Conservation (phyloP, 2,797 vertebrate species). For the Typhlichthys eigenmanni region DNA sequence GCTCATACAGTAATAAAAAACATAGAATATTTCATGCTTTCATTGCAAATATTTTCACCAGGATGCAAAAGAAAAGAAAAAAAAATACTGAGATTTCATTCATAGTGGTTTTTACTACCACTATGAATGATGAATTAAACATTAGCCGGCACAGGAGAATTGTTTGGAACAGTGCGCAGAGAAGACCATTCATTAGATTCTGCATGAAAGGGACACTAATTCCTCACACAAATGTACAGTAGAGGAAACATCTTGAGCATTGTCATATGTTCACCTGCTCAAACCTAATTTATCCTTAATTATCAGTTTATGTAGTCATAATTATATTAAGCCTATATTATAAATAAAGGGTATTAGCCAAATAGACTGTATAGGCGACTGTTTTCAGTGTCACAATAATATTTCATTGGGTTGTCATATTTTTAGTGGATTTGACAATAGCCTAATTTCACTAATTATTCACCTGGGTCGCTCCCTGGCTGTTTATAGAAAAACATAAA, state of each 20-base stretch:
- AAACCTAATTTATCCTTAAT: conserved; percentile 2
- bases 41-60: no score
- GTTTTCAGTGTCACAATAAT: background rate
- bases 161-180: background rate
- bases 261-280: background rate
- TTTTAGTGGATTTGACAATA: background rate
- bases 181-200: background rate
- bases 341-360: no score
- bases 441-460: conserved; percentile 36
- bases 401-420: background rate
- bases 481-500: conserved; percentile 34
- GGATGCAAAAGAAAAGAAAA: no score
- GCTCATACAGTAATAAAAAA: background rate
- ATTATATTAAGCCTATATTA: no score
- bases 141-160: background rate
- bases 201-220: background rate
- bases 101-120: background rate
- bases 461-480: conserved; percentile 68
- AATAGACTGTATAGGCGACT: conserved; percentile 12
- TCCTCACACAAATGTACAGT: background rate
- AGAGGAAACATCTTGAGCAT: conserved; percentile 5
- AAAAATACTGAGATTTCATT: no score
- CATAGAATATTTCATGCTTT: background rate
- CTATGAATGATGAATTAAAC: background rate
- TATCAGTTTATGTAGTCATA: no score